Percentiles rank a stretch among this genome's conserved stretches.
Conservation (phyloP, 1,140 invertebrate genomes). For the Battus philenor region DNA sequence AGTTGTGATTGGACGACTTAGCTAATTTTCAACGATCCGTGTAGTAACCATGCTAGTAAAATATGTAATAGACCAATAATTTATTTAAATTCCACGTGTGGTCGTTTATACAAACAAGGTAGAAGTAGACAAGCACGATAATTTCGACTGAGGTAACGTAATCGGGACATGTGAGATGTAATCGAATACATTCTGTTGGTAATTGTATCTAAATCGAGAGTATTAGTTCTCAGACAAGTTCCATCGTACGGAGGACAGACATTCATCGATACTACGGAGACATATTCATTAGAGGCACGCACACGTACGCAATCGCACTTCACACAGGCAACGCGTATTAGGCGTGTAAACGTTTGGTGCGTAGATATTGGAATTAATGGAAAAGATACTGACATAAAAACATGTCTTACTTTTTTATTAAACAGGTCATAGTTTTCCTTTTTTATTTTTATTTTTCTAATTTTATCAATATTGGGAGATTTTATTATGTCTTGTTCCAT, state of each 20-base stretch:
- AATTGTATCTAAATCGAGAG: conserved; percentile 57
- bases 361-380: conserved; percentile 22
- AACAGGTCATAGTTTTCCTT: no score
- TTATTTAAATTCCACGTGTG: no score
- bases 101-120: conserved; percentile 1
- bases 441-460: no score
- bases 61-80: no score
- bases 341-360: conserved; percentile 25
- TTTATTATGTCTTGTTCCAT: no score
- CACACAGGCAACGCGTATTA: conserved; percentile 35
- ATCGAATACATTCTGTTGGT: conserved; percentile 41
- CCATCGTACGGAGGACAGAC: conserved; percentile 27
- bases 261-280: conserved; percentile 48
- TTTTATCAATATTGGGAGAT: no score
- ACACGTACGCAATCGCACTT: conserved; percentile 18
- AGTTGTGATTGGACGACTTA: no score
- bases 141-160: conserved; percentile 14
- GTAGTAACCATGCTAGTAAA: no score
- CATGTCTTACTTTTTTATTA: no score
- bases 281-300: conserved; percentile 55
- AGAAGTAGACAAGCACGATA: background rate
- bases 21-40: no score
- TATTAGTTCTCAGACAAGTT: conserved; percentile 47
- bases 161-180: conserved; percentile 25
- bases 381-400: conserved; percentile 20